Base-by-base conservation (phyloP, 2,797 vertebrate species). In the Diplodus sargus region DNA sequence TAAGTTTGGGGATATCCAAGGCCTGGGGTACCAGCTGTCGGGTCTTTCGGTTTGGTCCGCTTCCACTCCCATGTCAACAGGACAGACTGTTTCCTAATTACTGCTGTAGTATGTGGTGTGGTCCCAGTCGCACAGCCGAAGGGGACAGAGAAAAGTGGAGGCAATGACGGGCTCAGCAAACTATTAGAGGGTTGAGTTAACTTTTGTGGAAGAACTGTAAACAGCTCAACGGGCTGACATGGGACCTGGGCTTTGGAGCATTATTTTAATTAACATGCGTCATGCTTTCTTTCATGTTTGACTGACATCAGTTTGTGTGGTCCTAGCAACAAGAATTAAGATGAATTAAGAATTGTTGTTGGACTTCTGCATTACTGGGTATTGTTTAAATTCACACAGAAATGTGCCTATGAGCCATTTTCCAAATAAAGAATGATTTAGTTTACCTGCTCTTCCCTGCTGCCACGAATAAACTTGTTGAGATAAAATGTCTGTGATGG, bases 111-210 rank as follows among this genome's bases (percentile, higher is more conserved):
- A 68, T 61, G 70, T 83, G 83, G 90, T 93, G 91, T 91, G 87
- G 89, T 90, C 90, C 86, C 81, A 82, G 88, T 90, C 88, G 48
- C 81, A 81, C 83, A 77, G 90, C 86, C 81, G 84, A 90, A 87
- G 90, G 89, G 90, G 91, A 94, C 90, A 92, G 86, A 87, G 77
- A 70, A 87, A 88, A 91, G 87, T 87, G 82, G 88, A 93, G 89
- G 89, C 89, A 91, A 91, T 90, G 92, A 91, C 79, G 86, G 90
- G 78, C 89, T 91, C 87, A 76, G 83, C 90, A 92, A 92, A 90
- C 89, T 91, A 90, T 92, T 90, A 92, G 84, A 87, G 83, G 88
- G 84, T 90, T 92, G 89, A 93, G 88, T 92, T 91, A 88, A 91
- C 87, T 92, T 90, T 90, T 88, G 90, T 84, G 75, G 85, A 85